phyloP scores from a whole-genome alignment of 2,888 invertebrate species.

The Scaptomyza caliginosa region DNA sequence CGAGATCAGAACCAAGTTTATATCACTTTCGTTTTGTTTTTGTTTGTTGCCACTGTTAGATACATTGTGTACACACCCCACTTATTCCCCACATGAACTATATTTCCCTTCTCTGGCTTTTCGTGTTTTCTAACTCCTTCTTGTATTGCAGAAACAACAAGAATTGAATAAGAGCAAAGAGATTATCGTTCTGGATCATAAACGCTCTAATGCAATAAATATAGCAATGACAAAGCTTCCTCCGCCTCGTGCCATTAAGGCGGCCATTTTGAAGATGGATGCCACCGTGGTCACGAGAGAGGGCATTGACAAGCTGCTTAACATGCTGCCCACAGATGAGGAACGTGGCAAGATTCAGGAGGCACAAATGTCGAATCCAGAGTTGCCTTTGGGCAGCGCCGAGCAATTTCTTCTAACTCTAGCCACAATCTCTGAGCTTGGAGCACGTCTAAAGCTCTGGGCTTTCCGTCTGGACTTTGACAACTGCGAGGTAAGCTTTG shows the following conservation, averaged over 20 bases:
- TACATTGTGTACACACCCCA: slow-evolving; percentile 15
- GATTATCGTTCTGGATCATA: slow-evolving; percentile 97
- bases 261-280: slow-evolving; percentile 99
- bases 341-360: slow-evolving; percentile 98
- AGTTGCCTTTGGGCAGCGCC: slow-evolving; percentile 90
- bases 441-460: slow-evolving; percentile 97
- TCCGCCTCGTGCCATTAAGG: slow-evolving; percentile 98
- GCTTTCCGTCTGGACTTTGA: slow-evolving; percentile 99
- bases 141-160: slow-evolving; percentile 89
- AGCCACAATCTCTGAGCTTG: slow-evolving; percentile 97
- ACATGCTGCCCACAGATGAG: slow-evolving; percentile 98
- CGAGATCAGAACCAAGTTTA: slow-evolving; percentile 3
- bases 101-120: neutral
- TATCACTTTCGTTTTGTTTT: slow-evolving; percentile 8
- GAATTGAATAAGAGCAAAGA: slow-evolving; percentile 94
- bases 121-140: slow-evolving; percentile 1
- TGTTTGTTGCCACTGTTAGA: slow-evolving; percentile 11
- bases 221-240: slow-evolving; percentile 99
- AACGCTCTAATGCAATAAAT: slow-evolving; percentile 99
- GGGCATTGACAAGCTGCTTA: slow-evolving; percentile 98
- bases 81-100: slow-evolving; percentile 4
- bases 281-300: slow-evolving; percentile 98
- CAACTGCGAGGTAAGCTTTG: slow-evolving; percentile 91
- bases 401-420: slow-evolving; percentile 99
- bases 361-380: slow-evolving; percentile 87